Conservation (phyloP, 2,797 vertebrate genomes). For the Acipenser ruthenus region DNA sequence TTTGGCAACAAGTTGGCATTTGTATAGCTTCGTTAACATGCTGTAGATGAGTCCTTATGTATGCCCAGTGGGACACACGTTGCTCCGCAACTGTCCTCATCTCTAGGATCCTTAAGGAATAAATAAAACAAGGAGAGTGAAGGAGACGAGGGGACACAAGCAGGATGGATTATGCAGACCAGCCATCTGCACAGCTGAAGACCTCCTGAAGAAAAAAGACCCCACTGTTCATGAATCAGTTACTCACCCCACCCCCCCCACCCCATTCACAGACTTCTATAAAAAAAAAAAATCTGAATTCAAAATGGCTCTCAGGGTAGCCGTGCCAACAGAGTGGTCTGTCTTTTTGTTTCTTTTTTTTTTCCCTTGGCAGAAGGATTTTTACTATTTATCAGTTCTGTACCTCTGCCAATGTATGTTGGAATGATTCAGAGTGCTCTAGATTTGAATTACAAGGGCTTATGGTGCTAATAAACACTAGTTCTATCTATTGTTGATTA, state of each 20-base stretch:
- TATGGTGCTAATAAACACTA: conserved; percentile 57
- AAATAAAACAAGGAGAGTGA: conserved; percentile 28
- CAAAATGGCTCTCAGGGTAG: conserved; percentile 61
- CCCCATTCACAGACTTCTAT: conserved; percentile 44
- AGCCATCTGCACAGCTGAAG: conserved; percentile 56
- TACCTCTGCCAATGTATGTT: conserved; percentile 50
- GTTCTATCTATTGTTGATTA: conserved; percentile 57
- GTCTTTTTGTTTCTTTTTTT: conserved; percentile 39
- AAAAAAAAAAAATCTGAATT: conserved; percentile 37
- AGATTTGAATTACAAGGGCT: conserved; percentile 59
- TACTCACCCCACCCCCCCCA: conserved; percentile 27
- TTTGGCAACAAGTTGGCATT: conserved; percentile 1
- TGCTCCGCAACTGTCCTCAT: conserved; percentile 27
- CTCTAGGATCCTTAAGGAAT: conserved; percentile 20
- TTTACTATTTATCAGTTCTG: conserved; percentile 55
- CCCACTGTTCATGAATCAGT: conserved; percentile 57
- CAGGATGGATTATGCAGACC: conserved; percentile 42
- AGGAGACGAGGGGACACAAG: conserved; percentile 34
- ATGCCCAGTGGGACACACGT: conserved; percentile 20
- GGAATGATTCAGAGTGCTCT: conserved; percentile 52
- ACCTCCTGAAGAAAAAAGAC: conserved; percentile 42
- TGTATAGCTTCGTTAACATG: conserved; percentile 16
- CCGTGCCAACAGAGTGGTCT: conserved; percentile 47
- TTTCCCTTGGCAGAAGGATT: conserved; percentile 47
- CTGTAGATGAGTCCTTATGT: conserved; percentile 5